These are phyloP conservation scores for Drosophila mojavensis DNA, from an alignment of 1,140 invertebrate species.

Conservation along the genomic window DNA sequence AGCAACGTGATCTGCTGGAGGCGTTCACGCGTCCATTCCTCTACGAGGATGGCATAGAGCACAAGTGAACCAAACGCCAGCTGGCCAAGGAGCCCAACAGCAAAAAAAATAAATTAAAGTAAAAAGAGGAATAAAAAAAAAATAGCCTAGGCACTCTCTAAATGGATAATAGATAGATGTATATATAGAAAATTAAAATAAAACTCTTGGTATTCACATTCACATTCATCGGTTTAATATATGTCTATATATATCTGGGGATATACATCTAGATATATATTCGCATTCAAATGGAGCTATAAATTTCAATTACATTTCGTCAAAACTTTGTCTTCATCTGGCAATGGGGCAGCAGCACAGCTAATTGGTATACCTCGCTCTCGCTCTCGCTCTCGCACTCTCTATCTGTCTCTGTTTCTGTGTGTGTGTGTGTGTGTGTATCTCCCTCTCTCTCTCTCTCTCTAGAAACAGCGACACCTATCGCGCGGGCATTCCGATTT, in stretches of 20 bases:
- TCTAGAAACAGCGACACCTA: conserved; percentile 89
- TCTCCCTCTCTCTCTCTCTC: not conserved
- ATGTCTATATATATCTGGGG: not conserved
- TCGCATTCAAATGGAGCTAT: conserved; percentile 42
- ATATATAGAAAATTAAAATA: no score
- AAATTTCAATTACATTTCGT: conserved; percentile 12
- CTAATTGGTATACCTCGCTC: conserved; percentile 29
- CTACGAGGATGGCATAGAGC: conserved; percentile 27
- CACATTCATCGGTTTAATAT: conserved; percentile 4
- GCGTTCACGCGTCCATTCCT: conserved; percentile 60
- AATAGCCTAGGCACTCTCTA: no score
- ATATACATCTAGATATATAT: conserved; percentile 10
- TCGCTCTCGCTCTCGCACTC: conserved; percentile 5
- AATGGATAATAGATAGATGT: not conserved
- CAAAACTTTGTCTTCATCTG: conserved; percentile 25
- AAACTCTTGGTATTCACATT: conserved; percentile 12
- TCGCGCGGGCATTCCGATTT: conserved; percentile 88
- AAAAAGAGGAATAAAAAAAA: not conserved
- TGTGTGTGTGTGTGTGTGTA: not conserved
- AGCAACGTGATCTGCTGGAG: conserved; percentile 63
- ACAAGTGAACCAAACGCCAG: not conserved
- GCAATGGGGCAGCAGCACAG: conserved; percentile 76
- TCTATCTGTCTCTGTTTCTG: conserved; percentile 2
- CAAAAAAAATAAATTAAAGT: conserved; percentile 7
- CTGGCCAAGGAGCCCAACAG: not conserved